Conservation (phyloP, 2,113 vertebrate species). For the Psephotus haematonotus region DNA sequence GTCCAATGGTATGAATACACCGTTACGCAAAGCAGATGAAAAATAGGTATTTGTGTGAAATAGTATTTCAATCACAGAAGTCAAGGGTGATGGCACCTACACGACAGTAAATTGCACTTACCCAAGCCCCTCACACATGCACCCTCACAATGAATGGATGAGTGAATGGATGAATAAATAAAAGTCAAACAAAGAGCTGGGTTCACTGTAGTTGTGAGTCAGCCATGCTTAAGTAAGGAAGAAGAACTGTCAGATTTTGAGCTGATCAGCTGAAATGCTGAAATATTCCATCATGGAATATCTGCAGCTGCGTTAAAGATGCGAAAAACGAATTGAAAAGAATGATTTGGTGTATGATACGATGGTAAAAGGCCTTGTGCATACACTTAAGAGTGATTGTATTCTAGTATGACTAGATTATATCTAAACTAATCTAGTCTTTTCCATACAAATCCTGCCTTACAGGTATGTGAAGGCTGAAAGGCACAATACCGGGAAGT, state of each 20-base stretch:
- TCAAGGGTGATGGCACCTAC: neutral
- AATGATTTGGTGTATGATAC: neutral
- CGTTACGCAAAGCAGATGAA: neutral
- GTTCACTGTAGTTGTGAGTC: neutral
- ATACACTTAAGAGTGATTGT: neutral
- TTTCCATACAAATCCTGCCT: neutral
- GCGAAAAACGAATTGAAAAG: neutral
- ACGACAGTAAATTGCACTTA: neutral
- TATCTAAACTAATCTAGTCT: neutral
- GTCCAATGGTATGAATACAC: neutral
- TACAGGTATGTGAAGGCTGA: neutral
- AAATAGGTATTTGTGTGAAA: neutral
- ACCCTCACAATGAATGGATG: neutral
- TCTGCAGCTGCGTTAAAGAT: neutral
- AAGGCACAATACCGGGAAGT: neutral
- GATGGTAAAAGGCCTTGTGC: neutral
- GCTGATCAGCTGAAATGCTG: conserved; percentile 24
- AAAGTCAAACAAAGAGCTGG: neutral
- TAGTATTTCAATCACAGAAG: neutral
- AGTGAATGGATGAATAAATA: neutral
- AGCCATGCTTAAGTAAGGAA: conserved; percentile 23
- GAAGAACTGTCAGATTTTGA: conserved; percentile 37
- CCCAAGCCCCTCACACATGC: neutral
- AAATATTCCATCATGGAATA: conserved; percentile 12
- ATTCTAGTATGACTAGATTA: neutral